Percentiles rank a stretch among this genome's conserved stretches.
Evolutionary conservation across 1,140 invertebrate species (phyloP).

Genomic region (Epicauta chinensis): DNA sequence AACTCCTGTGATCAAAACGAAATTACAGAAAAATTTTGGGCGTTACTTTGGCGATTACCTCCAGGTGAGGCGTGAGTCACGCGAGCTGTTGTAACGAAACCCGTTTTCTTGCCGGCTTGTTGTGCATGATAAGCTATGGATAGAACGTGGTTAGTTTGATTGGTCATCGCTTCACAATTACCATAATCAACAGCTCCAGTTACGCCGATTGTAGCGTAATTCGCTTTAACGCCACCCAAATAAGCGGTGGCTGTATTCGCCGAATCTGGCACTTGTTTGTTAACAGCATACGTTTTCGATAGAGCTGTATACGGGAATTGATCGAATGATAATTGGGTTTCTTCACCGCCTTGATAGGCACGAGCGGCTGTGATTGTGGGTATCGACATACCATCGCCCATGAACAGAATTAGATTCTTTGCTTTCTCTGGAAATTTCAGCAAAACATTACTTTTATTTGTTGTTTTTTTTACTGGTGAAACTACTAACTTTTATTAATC

Average conservation of each 20-base stretch:
- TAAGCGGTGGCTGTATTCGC: slow-evolving; percentile 68
- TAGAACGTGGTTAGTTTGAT: slow-evolving; percentile 51
- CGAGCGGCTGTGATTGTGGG: slow-evolving; percentile 65
- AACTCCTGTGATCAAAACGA: slow-evolving; percentile 44
- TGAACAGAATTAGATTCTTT: slow-evolving; percentile 73
- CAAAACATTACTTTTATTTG: background rate
- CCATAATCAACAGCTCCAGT: slow-evolving; percentile 55
- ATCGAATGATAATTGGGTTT: slow-evolving; percentile 64
- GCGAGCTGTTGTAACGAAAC: slow-evolving; percentile 71
- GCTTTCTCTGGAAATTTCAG: slow-evolving; percentile 40
- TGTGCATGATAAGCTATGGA: slow-evolving; percentile 69
- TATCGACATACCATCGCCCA: slow-evolving; percentile 77
- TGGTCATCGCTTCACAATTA: slow-evolving; percentile 51
- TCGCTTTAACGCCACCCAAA: slow-evolving; percentile 78
- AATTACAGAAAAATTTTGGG: too few relatives aligned
- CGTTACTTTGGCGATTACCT: slow-evolving; percentile 8
- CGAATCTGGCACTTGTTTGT: slow-evolving; percentile 71
- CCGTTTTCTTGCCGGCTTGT: slow-evolving; percentile 63
- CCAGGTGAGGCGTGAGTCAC: slow-evolving; percentile 77
- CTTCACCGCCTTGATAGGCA: slow-evolving; percentile 65
- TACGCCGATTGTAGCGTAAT: slow-evolving; percentile 71
- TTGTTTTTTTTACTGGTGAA: background rate
- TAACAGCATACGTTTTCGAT: slow-evolving; percentile 78
- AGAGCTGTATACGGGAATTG: slow-evolving; percentile 68
- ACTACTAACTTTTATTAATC: background rate